Evolutionary conservation across 2,888 invertebrate species (phyloP).

Genomic region (Alitta virens): DNA sequence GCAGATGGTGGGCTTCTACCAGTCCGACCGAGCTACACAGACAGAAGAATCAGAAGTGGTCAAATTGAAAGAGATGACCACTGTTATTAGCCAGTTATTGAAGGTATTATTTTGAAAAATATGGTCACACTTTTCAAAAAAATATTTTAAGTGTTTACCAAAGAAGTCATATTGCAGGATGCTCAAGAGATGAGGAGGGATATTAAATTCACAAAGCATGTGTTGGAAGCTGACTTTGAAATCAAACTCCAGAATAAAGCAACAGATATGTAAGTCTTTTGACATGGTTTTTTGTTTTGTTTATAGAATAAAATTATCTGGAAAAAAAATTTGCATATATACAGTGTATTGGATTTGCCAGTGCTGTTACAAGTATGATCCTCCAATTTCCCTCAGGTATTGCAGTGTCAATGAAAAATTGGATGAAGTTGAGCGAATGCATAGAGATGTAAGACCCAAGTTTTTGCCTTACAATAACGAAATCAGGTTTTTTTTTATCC

Average conservation of each 20-base stretch:
- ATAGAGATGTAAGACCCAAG: conserved; percentile 45
- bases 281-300: background rate
- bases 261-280: conserved; percentile 46
- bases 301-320: conserved; percentile 2
- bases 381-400: conserved; percentile 38
- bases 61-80: conserved; percentile 52
- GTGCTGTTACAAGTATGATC: too few relatives aligned
- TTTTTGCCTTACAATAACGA: background rate
- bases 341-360: background rate
- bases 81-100: conserved; percentile 44
- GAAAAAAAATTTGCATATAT: background rate
- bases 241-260: conserved; percentile 47
- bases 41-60: conserved; percentile 52
- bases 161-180: conserved; percentile 43
- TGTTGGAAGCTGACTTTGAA: conserved; percentile 52
- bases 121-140: background rate
- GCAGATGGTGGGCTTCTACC: conserved; percentile 54
- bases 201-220: conserved; percentile 49
- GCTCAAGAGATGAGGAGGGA: conserved; percentile 45
- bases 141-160: too few relatives aligned
- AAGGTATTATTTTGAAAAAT: conserved; percentile 33
- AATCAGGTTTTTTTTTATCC: background rate
- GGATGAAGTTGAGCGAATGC: conserved; percentile 47
- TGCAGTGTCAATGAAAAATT: conserved; percentile 52
- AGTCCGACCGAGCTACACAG: conserved; percentile 50